These are phyloP conservation scores for Molanna angustata DNA, from an alignment of 2,888 invertebrate genomes.

Conservation along the genomic window DNA sequence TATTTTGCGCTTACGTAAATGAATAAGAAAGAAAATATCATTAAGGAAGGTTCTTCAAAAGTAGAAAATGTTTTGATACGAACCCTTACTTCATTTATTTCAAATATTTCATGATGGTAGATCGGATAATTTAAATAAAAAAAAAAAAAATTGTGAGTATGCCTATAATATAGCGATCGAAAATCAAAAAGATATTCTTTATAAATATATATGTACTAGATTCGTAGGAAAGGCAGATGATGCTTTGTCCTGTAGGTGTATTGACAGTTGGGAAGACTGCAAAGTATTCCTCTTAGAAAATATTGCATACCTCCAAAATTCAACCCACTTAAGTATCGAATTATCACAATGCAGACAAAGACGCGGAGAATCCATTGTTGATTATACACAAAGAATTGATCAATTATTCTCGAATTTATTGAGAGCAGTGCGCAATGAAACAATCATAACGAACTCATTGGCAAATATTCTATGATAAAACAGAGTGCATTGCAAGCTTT, in stretches of 20 bases:
- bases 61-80: no score
- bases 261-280: neutral
- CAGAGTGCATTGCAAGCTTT: constrained; percentile 1
- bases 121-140: neutral
- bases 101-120: no score
- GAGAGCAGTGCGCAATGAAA: no score
- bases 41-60: no score
- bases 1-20: no score
- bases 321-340: neutral
- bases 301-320: neutral
- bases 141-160: constrained; percentile 1
- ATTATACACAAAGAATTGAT: no score
- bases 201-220: neutral
- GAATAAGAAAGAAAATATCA: no score
- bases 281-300: constrained; percentile 1
- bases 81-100: no score
- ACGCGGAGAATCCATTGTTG: no score
- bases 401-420: no score
- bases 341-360: no score
- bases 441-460: no score
- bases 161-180: neutral
- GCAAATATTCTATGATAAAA: neutral
- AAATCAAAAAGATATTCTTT: neutral
- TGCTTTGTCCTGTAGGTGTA: neutral
- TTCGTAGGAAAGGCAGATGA: neutral